Conservation (phyloP, 1,140 invertebrate genomes). For the Babylonia areolata region DNA sequence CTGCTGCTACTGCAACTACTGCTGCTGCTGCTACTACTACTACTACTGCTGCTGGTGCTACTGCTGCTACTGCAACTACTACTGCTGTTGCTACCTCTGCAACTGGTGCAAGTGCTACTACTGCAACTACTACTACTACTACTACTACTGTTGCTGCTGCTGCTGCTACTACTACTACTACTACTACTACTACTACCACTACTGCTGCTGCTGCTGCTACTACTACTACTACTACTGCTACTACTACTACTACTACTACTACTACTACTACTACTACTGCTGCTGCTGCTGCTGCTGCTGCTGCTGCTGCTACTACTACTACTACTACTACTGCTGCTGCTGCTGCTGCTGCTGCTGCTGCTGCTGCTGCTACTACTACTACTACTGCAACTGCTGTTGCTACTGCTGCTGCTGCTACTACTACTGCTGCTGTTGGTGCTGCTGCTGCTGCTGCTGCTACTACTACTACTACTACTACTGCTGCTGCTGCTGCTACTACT, state of each 20-base stretch:
- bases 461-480: not conserved
- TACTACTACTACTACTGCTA: not conserved
- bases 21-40: too few species aligned
- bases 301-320: constrained; percentile 34
- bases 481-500: too few species aligned
- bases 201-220: not conserved
- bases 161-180: constrained; percentile 1
- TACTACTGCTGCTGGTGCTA: not conserved
- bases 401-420: not conserved
- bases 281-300: not conserved
- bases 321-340: constrained; percentile 21
- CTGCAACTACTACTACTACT: constrained; percentile 31
- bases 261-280: too few species aligned
- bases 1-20: too few species aligned
- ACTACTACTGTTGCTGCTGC: constrained; percentile 19
- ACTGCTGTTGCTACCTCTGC: constrained; percentile 39
- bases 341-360: constrained; percentile 14
- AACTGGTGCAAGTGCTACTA: constrained; percentile 28
- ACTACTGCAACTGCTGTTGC: too few species aligned
- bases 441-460: not conserved
- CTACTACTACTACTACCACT: not conserved
- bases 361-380: constrained; percentile 35
- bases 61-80: constrained; percentile 28
- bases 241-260: not conserved
- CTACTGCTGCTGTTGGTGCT: not conserved